Base-by-base conservation (phyloP, 2,113 vertebrate species). In the Antennarius striatus region DNA sequence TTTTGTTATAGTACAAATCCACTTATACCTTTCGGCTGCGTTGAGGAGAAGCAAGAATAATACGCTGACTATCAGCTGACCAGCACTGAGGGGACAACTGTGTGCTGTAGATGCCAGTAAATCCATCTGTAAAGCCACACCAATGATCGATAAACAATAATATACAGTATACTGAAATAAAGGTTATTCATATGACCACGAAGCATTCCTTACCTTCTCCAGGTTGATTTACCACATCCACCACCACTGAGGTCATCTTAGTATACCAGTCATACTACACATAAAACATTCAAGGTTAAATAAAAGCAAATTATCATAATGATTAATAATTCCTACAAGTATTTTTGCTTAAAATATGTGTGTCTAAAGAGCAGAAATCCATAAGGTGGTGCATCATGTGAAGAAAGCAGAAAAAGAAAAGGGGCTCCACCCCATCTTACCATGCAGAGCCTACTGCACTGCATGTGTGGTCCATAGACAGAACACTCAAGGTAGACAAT, bases 241-340 rank as follows among this genome's bases (percentile, higher is more conserved):
- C 94, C 69, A 96, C 93, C 47, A 94, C 88, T 0, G 93, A 93
- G 2, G 94, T 95, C 86, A 93, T 87, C 88, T 94, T 96, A 6
- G 95, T 96, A 68, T 96, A 96, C 96, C 95, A 97, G 90, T 97
- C 95, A 58, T 94, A 96, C 96, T 97, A 85, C 28, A 83, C 82
- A 56, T 10, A 80, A 58, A 60, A 48, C 1, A 49, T 14, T 13
- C 11, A 66, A 74, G 4, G 5, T 59, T 13, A 58, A 13, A 65
- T 16, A 1, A 49, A 40, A 50, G 14, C 16, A 14, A 11, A 28
- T 39, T 6, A 46, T 17, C 12, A n/a, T 8, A 28, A 9, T 10
- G 10, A 40, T 40, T 43, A 43, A 28, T 6, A 0, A 45, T 65
- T 16, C 32, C 32, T 3, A 36, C 32, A 36, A 3, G 32, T 46